phyloP scores from a whole-genome alignment of 1,140 invertebrate species.

The Atopsyche davidsoni region DNA sequence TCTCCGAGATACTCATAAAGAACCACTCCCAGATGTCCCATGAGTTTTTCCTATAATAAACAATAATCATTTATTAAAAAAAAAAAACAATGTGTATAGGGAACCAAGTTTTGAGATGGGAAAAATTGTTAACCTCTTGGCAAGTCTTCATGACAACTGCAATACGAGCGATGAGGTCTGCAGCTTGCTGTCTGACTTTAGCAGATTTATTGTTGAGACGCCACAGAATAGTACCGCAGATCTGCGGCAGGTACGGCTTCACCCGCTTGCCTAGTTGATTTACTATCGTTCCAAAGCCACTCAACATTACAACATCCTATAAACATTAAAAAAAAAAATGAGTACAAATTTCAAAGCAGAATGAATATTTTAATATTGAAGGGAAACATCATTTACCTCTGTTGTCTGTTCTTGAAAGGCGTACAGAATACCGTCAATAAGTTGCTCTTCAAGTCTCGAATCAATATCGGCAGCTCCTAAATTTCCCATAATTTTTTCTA shows the following conservation, averaged over 20 bases:
- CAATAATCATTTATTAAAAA: neutral
- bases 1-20: slow-evolving; percentile 99
- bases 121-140: slow-evolving; percentile 68
- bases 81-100: neutral
- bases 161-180: slow-evolving; percentile 96
- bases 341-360: neutral
- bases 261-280: slow-evolving; percentile 96
- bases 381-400: slow-evolving; percentile 58
- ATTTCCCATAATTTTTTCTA: slow-evolving; percentile 98
- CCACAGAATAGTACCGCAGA: slow-evolving; percentile 99
- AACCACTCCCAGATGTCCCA: slow-evolving; percentile 99
- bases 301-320: slow-evolving; percentile 98
- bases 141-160: slow-evolving; percentile 99
- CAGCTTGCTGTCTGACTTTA: slow-evolving; percentile 98
- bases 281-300: slow-evolving; percentile 98
- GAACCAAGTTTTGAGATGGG: slow-evolving; percentile 3
- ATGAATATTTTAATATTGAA: neutral
- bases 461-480: slow-evolving; percentile 97
- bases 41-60: slow-evolving; percentile 82
- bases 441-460: slow-evolving; percentile 93
- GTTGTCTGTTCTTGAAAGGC: slow-evolving; percentile 99
- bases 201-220: slow-evolving; percentile 99
- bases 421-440: slow-evolving; percentile 98
- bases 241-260: slow-evolving; percentile 98
- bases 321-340: slow-evolving; percentile 23